A percentile compares a stretch with the other conserved stretches of the same genome.
These are phyloP conservation scores for Branchinecta sandiegonensis DNA, from an alignment of 2,888 invertebrate species.

Conservation along the genomic window DNA sequence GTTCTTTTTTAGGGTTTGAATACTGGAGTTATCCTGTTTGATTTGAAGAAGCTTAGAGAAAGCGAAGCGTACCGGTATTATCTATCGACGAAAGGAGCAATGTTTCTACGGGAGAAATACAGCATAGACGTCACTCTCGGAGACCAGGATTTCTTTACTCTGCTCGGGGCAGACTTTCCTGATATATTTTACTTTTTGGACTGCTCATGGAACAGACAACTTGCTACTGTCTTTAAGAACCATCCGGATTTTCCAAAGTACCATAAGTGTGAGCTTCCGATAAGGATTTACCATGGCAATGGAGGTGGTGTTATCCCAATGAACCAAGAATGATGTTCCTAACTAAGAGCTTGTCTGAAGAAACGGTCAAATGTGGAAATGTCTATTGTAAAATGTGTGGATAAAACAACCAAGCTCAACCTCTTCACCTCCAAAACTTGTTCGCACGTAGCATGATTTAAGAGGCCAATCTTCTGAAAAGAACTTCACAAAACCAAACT, in stretches of 20 bases:
- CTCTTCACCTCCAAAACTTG: too few relatives aligned
- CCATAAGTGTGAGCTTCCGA: slow-evolving; percentile 24
- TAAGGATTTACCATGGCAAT: too few relatives aligned
- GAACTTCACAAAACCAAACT: too few relatives aligned
- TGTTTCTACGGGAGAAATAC: slow-evolving; percentile 33
- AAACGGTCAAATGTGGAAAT: too few relatives aligned
- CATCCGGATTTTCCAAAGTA: slow-evolving; percentile 33
- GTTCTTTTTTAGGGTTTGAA: slow-evolving; percentile 34
- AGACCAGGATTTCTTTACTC: slow-evolving; percentile 33
- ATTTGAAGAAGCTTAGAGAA: slow-evolving; percentile 34
- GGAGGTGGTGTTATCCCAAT: too few relatives aligned
- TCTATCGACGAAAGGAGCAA: slow-evolving; percentile 30
- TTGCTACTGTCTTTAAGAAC: slow-evolving; percentile 30
- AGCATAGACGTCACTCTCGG: slow-evolving; percentile 27
- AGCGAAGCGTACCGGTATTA: slow-evolving; percentile 33
- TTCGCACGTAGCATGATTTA: too few relatives aligned
- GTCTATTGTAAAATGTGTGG: too few relatives aligned
- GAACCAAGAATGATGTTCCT: too few relatives aligned
- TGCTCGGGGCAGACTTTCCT: slow-evolving; percentile 34
- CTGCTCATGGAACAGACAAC: slow-evolving; percentile 38
- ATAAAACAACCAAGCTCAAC: too few relatives aligned
- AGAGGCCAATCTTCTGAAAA: too few relatives aligned
- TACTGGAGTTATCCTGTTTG: slow-evolving; percentile 37
- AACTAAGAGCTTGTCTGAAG: too few relatives aligned
- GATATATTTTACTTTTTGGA: slow-evolving; percentile 36